Conservation (phyloP, 2,113 vertebrate genomes). For the Pyrgilauda ruficollis region DNA sequence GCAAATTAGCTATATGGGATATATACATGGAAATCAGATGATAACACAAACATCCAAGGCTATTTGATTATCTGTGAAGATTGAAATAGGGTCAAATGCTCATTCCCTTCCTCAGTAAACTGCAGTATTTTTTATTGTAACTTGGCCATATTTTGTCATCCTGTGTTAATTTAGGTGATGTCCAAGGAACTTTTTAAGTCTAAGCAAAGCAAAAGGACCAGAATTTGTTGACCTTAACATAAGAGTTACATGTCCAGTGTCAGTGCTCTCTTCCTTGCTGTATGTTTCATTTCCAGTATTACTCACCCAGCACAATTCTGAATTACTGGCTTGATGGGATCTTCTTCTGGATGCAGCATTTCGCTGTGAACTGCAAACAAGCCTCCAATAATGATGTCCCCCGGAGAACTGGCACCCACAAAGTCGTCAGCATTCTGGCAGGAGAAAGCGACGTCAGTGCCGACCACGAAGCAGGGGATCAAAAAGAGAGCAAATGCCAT, state of each 20-base stretch:
- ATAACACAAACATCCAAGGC: not conserved
- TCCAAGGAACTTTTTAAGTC: not conserved
- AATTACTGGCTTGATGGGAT: constrained; percentile 68
- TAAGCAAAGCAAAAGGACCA: not conserved
- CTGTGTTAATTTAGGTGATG: not conserved
- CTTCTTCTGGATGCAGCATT: constrained; percentile 61
- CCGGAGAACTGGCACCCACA: constrained; percentile 65
- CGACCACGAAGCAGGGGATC: constrained; percentile 44
- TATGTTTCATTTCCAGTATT: not conserved
- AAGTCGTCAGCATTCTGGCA: constrained; percentile 68
- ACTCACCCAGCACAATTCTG: constrained; percentile 80
- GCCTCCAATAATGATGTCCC: constrained; percentile 74
- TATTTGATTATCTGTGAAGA: not conserved
- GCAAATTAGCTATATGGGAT: not conserved
- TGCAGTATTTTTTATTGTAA: not conserved
- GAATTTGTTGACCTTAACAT: not conserved
- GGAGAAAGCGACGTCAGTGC: constrained; percentile 19
- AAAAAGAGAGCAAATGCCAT: constrained; percentile 60
- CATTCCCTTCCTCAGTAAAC: not conserved
- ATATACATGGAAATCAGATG: not conserved
- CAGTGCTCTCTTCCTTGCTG: not conserved
- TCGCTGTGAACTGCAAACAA: constrained; percentile 74
- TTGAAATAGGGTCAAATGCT: not conserved
- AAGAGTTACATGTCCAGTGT: not conserved
- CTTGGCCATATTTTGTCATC: not conserved